Conservation (phyloP, 2,888 invertebrate species). For the Callyntrura guangdongensis region DNA sequence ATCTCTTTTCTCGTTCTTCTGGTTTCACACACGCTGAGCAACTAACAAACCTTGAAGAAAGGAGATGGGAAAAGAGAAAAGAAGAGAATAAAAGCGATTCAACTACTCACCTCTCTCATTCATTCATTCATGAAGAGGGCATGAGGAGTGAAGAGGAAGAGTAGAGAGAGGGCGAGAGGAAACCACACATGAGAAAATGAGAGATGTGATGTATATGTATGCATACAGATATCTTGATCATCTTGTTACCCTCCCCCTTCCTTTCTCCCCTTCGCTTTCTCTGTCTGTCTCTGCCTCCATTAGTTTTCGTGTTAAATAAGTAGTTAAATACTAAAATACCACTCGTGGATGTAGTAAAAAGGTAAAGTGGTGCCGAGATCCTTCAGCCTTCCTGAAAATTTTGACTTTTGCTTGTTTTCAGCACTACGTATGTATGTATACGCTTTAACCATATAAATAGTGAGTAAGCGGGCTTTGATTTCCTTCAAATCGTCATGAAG, state of each 20-base stretch:
- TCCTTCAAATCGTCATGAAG: neutral
- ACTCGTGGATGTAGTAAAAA: neutral
- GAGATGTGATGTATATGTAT: slow-evolving; percentile 1
- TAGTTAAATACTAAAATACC: neutral
- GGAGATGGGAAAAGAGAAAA: slow-evolving; percentile 14
- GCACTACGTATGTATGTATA: neutral
- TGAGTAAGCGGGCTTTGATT: neutral
- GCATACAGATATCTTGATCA: slow-evolving; percentile 45
- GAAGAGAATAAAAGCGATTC: slow-evolving; percentile 32
- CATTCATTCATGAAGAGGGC: slow-evolving; percentile 40
- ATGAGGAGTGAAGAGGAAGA: neutral
- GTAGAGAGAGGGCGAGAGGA: neutral
- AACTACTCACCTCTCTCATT: slow-evolving; percentile 46
- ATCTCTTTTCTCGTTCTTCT: slow-evolving; percentile 28
- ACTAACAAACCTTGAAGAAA: slow-evolving; percentile 53
- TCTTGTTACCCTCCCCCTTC: neutral
- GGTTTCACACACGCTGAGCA: slow-evolving; percentile 54
- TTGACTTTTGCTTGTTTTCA: neutral
- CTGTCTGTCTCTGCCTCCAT: neutral
- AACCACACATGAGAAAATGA: slow-evolving; percentile 31
- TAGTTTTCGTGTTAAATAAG: slow-evolving; percentile 18
- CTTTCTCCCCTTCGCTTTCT: neutral
- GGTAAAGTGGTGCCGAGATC: neutral
- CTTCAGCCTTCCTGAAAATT: neutral
- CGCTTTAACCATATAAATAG: neutral